Evolutionary conservation across 2,797 vertebrate species (phyloP), one percentile per base, ranked within the genome.

Genomic region (Leontopithecus rosalia): DNA sequence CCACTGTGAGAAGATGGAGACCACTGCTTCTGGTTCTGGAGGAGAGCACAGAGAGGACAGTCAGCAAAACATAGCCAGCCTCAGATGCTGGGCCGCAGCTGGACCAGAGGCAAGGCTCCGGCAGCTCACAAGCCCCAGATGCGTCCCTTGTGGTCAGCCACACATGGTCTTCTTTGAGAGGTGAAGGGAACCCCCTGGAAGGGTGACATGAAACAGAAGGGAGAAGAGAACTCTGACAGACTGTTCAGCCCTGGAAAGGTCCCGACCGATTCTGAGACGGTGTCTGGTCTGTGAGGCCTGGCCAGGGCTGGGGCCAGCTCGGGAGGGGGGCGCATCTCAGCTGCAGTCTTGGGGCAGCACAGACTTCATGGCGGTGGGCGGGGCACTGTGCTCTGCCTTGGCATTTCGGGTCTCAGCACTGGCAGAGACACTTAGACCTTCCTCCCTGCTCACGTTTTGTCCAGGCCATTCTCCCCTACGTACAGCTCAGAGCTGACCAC

Each of bases 311-410:
- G 36, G 52, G 28, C 48, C 7, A 20, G 20, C 64, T 46, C 3
- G 0, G 30, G 39, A 14, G 10, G 22, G 50, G 43, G 14, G 1
- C 0, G 4, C 33, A n/a, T 19, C n/a, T n/a, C 22, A 36, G 48
- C 22, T 4, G 14, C 14, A 50, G 24, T 46, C 72, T 80, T 11
- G 22, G 58, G 41, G 82, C 4, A 2, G 26, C 20, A 15, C 50
- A 28, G 28, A 20, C 2, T 48, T 41, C 67, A 33, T 13, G 61
- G 57, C 0, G 0, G 7, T 67, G 64, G 64, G 33, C 1, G 0
- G 39, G 39, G 41, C 7, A 46, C 46, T 46, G 52, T 67, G 4
- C 39, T n/a, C 39, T 30, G 33, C 24, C 39, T 84, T 19, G 39
- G 20, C 81, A 33, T 43, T n/a, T 39, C 6, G 2, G 80, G 14